Evolutionary conservation across 2,888 invertebrate species (phyloP).

Genomic region (Embidobia sp.): DNA sequence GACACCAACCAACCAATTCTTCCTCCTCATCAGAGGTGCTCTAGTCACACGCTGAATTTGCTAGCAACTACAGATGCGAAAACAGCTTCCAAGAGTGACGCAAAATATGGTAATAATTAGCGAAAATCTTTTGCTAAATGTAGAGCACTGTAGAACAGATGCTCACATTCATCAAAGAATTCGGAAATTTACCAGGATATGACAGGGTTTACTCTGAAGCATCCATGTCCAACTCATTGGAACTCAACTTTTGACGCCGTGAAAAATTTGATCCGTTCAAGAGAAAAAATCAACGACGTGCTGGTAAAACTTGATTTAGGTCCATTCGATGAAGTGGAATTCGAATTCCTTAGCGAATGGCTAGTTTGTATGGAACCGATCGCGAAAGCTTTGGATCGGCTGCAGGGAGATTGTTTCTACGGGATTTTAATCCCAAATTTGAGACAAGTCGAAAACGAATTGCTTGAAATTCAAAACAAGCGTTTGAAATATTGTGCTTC

Average conservation of each 20-base stretch:
- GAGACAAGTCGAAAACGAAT: too few species aligned
- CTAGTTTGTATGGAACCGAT: too few species aligned
- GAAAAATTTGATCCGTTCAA: not conserved
- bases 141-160: slow-evolving; percentile 1
- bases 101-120: too few species aligned
- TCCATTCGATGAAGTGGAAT: too few species aligned
- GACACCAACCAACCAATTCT: not conserved
- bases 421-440: too few species aligned
- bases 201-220: not conserved
- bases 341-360: too few species aligned
- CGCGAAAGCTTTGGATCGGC: too few species aligned
- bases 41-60: not conserved
- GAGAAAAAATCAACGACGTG: not conserved
- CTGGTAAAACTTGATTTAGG: not conserved
- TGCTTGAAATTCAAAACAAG: too few species aligned
- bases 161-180: not conserved
- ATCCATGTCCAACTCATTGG: slow-evolving; percentile 9
- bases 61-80: not conserved
- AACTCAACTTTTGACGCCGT: not conserved
- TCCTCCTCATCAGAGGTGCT: not conserved
- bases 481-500: too few species aligned
- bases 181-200: not conserved
- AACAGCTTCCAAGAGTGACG: too few species aligned
- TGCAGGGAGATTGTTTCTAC: too few species aligned
- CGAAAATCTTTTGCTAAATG: not conserved